Evolutionary conservation across 2,888 invertebrate genomes (phyloP).

Genomic region (Sphaerophoria rueppellii): DNA sequence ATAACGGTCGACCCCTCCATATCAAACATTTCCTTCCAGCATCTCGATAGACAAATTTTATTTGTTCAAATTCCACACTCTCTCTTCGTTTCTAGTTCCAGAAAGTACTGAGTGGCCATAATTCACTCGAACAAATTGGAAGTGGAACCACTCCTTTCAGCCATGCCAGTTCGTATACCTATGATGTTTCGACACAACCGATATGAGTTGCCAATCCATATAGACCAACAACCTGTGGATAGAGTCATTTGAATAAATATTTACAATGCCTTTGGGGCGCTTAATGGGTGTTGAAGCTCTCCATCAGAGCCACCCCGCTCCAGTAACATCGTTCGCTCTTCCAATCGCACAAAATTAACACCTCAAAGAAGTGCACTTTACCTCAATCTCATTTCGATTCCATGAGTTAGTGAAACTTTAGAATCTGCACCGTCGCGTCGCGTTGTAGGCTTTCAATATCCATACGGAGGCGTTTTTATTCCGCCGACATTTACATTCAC

Average conservation of each 20-base stretch:
- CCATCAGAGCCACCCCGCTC: background rate
- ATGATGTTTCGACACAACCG: background rate
- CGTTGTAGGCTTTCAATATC: background rate
- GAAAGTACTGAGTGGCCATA: slow-evolving; percentile 49
- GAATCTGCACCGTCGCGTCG: too few relatives aligned
- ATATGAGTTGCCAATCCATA: background rate
- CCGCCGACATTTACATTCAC: slow-evolving; percentile 62
- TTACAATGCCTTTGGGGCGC: slow-evolving; percentile 57
- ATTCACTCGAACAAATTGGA: slow-evolving; percentile 64
- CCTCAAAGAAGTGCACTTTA: slow-evolving; percentile 50
- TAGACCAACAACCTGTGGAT: slow-evolving; percentile 23
- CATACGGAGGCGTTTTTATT: slow-evolving; percentile 55
- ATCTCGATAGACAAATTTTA: slow-evolving; percentile 3
- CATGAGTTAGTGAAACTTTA: slow-evolving; percentile 44
- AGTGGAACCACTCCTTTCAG: slow-evolving; percentile 60
- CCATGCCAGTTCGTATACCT: slow-evolving; percentile 15
- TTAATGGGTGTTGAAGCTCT: slow-evolving; percentile 22
- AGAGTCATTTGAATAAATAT: slow-evolving; percentile 69
- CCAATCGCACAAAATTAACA: slow-evolving; percentile 44
- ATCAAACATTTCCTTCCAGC: background rate
- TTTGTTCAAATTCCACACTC: background rate
- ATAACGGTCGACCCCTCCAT: background rate
- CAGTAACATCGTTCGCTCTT: background rate
- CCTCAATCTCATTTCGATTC: background rate
- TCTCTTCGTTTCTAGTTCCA: slow-evolving; percentile 34